phyloP scores from a whole-genome alignment of 37 sponge, comb jelly and placozoan species.

The Chondrilla cf. caribensis region DNA sequence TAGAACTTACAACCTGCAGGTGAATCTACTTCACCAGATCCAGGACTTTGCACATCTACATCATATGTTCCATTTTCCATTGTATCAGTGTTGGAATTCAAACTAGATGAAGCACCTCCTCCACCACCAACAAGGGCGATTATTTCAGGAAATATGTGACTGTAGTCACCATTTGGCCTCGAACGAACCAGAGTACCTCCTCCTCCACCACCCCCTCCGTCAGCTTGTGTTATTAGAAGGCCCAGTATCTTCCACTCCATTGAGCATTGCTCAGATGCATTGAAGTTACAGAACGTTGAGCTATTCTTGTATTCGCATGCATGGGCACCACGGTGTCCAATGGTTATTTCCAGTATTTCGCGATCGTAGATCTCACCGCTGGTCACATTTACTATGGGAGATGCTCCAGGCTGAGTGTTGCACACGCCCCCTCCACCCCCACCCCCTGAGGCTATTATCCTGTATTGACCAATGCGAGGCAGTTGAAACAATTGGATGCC shows the following conservation, averaged over 20 bases:
- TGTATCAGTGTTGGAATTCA: too few species aligned
- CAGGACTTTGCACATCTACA: too few species aligned
- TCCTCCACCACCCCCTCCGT: slow-evolving; percentile 60
- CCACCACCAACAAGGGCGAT: too few species aligned
- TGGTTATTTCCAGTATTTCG: slow-evolving; percentile 21
- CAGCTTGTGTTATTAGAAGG: neutral
- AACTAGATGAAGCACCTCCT: too few species aligned
- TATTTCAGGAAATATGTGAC: too few species aligned
- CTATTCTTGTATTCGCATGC: slow-evolving; percentile 29
- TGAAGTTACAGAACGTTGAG: neutral
- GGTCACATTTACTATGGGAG: slow-evolving; percentile 3
- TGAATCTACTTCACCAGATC: too few species aligned
- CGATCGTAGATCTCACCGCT: neutral
- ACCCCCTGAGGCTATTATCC: slow-evolving; percentile 52
- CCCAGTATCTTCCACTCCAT: neutral
- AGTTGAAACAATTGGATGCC: slow-evolving; percentile 47
- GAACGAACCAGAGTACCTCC: slow-evolving; percentile 43
- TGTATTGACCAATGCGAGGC: slow-evolving; percentile 46
- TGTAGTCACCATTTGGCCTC: too few species aligned
- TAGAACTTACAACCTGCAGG: too few species aligned
- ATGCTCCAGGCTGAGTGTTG: neutral
- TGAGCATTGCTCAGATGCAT: neutral
- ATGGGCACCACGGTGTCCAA: slow-evolving; percentile 46
- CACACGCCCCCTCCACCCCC: slow-evolving; percentile 60
- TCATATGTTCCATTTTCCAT: too few species aligned